phyloP scores from a whole-genome alignment of 2,797 vertebrate species.

The Heliangelus exortis region DNA sequence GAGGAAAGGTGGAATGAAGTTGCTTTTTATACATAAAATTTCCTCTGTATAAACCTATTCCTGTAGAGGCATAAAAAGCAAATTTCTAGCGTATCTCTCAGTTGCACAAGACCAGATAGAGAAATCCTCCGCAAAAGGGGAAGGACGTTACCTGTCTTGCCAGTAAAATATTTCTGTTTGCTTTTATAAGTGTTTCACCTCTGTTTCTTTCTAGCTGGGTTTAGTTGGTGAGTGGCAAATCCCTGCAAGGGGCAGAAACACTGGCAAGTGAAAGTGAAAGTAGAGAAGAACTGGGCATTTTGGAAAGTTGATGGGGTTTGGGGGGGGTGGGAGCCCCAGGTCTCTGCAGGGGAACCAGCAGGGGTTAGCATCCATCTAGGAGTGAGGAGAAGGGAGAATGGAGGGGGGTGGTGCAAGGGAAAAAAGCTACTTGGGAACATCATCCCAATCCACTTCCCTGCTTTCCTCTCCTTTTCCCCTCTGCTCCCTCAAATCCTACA shows the following conservation, averaged over 20 bases:
- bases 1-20: background rate
- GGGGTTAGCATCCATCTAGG: background rate
- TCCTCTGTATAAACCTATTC: background rate
- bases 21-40: background rate
- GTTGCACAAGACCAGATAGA: background rate
- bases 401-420: background rate
- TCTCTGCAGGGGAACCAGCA: rapidly evolving
- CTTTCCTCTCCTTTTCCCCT: background rate
- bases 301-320: background rate
- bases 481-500: background rate
- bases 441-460: background rate
- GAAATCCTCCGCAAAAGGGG: background rate
- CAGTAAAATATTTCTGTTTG: background rate
- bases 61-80: background rate
- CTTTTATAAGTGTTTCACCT: background rate
- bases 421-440: background rate
- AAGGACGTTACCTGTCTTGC: background rate
- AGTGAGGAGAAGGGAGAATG: background rate
- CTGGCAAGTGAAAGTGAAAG: background rate
- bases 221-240: background rate
- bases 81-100: background rate
- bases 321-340: background rate
- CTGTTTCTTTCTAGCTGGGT: background rate
- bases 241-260: background rate
- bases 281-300: background rate